These are phyloP conservation scores for Ctenoplectra terminalis DNA, from an alignment of 1,140 invertebrate species.

Conservation along the genomic window DNA sequence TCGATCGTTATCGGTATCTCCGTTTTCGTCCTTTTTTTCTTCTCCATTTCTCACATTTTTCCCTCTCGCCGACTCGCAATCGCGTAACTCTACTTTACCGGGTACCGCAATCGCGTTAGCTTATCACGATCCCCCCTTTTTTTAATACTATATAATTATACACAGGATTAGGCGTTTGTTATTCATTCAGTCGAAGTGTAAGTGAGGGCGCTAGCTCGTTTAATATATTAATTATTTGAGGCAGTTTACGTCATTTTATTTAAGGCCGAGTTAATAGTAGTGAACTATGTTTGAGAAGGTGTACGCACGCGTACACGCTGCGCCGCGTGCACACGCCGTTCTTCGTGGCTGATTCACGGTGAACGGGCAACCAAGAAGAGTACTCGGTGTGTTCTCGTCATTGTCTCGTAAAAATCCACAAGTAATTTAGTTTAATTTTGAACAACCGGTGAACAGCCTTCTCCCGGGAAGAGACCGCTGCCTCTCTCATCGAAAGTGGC, in stretches of 20 bases:
- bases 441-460: background rate
- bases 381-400: background rate
- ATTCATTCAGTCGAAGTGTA: slow-evolving; percentile 60
- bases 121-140: slow-evolving; percentile 10
- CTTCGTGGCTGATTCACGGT: slow-evolving; percentile 12
- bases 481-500: background rate
- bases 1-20: slow-evolving; percentile 40
- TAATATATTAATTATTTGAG: slow-evolving; percentile 70
- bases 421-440: slow-evolving; percentile 13
- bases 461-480: background rate
- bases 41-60: background rate
- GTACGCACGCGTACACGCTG: slow-evolving; percentile 13
- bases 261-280: slow-evolving; percentile 72
- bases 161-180: slow-evolving; percentile 52
- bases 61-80: background rate
- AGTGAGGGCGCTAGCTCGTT: slow-evolving; percentile 68
- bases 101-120: background rate
- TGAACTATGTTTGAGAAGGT: slow-evolving; percentile 57
- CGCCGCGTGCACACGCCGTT: slow-evolving; percentile 15
- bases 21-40: background rate
- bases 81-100: slow-evolving; percentile 9
- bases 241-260: slow-evolving; percentile 71
- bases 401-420: slow-evolving; percentile 3
- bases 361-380: slow-evolving; percentile 9
- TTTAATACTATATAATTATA: slow-evolving; percentile 45